Conservation (phyloP, 2,113 vertebrate genomes). For the Panurus biarmicus region DNA sequence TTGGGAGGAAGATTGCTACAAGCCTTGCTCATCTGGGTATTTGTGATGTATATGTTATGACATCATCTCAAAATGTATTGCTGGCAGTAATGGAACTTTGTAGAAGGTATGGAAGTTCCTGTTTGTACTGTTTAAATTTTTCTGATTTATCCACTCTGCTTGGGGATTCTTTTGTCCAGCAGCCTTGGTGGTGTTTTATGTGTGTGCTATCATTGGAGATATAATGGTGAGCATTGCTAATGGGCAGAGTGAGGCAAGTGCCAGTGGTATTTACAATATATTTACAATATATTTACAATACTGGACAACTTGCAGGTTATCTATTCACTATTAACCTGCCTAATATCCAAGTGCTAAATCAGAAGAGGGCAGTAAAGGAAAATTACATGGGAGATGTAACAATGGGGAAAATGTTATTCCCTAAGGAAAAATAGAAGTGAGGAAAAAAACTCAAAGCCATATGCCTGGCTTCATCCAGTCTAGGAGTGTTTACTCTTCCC, state of each 20-base stretch:
- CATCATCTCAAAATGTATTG: constrained; percentile 11
- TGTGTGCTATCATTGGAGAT: background rate
- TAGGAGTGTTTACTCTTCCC: background rate
- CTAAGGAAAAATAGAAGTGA: background rate
- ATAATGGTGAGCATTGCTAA: background rate
- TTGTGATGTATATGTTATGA: background rate
- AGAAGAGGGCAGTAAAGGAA: constrained; percentile 14
- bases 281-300: background rate
- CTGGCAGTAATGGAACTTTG: background rate
- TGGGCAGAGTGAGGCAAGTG: background rate
- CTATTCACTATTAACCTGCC: background rate
- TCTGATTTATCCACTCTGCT: background rate
- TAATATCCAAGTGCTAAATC: constrained; percentile 21
- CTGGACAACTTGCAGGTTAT: background rate
- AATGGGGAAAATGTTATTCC: background rate
- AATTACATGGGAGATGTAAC: background rate
- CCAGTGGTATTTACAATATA: background rate
- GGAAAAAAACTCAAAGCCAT: accelerated
- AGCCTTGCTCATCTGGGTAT: background rate
- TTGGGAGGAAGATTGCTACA: constrained; percentile 8
- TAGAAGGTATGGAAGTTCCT: background rate
- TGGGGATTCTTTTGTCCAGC: background rate
- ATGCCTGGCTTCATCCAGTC: background rate
- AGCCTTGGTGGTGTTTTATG: background rate
- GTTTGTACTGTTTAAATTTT: background rate